Conservation (phyloP, 2,797 vertebrate genomes). For the Pitangus sulphuratus region DNA sequence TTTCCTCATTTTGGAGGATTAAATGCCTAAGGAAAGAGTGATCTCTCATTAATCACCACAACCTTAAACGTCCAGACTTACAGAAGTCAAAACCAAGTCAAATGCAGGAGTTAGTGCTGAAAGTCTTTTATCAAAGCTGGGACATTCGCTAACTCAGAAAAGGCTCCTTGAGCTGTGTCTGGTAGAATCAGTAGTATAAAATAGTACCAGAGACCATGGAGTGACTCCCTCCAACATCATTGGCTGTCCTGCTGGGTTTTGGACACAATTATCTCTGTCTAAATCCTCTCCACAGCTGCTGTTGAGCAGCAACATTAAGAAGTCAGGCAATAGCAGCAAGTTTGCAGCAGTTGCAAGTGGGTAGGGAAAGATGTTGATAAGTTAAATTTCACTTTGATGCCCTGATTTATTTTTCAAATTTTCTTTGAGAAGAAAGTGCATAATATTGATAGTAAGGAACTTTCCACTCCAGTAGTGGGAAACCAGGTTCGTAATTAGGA, state of each 20-base stretch:
- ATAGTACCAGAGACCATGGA: background rate
- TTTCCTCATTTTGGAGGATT: background rate
- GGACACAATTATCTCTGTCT: background rate
- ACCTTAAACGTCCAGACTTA: background rate
- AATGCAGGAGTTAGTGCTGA: background rate
- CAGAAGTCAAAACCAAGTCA: background rate
- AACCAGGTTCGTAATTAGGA: slow-evolving; percentile 46
- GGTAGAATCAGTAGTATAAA: background rate
- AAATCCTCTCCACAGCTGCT: background rate
- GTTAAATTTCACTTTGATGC: slow-evolving; percentile 36
- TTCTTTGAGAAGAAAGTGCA: background rate
- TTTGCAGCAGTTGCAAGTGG: background rate
- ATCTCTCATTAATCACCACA: background rate
- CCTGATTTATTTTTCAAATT: background rate
- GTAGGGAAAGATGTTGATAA: background rate
- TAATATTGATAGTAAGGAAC: slow-evolving; percentile 54
- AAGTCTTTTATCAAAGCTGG: background rate
- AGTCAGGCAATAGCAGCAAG: background rate
- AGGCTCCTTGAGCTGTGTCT: background rate
- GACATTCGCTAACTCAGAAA: background rate
- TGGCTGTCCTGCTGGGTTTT: background rate
- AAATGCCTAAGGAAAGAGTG: background rate
- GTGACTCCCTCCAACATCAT: background rate
- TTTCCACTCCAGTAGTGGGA: slow-evolving; percentile 47
- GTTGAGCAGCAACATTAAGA: background rate